Conservation (phyloP, 2,113 vertebrate genomes). For the Caranx melampygus region DNA sequence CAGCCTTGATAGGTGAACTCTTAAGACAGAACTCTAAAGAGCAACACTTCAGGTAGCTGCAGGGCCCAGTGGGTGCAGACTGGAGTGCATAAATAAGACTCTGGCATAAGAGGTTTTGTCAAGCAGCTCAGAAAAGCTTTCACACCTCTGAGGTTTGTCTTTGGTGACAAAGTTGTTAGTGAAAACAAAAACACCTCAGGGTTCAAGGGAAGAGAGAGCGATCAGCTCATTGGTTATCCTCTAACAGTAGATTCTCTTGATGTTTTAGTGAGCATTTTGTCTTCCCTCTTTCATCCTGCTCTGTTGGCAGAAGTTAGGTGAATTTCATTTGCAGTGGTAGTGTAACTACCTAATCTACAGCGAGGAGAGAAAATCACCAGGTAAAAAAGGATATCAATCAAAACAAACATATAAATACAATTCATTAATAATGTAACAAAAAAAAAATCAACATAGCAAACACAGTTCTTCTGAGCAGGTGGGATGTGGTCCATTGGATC, state of each 20-base stretch:
- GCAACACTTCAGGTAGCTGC: neutral
- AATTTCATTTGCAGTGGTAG: neutral
- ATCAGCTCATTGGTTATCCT: neutral
- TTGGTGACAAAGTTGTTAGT: constrained; percentile 27
- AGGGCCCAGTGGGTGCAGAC: neutral
- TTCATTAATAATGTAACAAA: no score
- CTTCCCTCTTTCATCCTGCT: neutral
- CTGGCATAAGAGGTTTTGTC: constrained; percentile 23
- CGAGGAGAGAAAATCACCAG: no score
- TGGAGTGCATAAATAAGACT: neutral
- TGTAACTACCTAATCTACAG: no score
- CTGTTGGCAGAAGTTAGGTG: neutral
- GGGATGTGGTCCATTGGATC: no score
- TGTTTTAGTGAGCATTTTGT: neutral
- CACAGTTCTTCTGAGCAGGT: no score
- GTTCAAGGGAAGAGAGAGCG: constrained; percentile 1
- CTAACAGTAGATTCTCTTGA: neutral
- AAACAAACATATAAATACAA: no score
- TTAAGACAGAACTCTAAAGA: neutral
- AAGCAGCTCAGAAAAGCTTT: constrained; percentile 10
- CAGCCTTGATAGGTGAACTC: constrained; percentile 8
- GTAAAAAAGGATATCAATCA: no score
- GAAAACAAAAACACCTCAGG: constrained; percentile 8
- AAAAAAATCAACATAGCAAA: no score
- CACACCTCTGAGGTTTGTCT: constrained; percentile 18